Percentiles rank a stretch among this genome's conserved stretches.
Conservation (phyloP, 2,888 invertebrate genomes). For the Camponotus fellah region DNA sequence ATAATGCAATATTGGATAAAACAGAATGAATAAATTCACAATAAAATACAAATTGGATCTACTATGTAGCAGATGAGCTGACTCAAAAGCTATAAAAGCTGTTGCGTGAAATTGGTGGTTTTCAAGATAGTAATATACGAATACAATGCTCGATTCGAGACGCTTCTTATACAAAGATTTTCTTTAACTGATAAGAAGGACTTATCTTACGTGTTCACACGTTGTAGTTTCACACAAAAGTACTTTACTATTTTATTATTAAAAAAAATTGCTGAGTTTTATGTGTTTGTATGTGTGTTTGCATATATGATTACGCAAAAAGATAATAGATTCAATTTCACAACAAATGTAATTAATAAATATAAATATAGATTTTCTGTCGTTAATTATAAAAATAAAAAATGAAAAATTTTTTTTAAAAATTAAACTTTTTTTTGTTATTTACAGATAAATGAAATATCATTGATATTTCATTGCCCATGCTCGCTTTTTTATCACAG, state of each 20-base stretch:
- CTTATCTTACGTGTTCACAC: slow-evolving; percentile 8
- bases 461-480: no score
- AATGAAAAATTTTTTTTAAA: background rate
- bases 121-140: slow-evolving; percentile 40
- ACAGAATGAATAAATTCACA: background rate
- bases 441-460: slow-evolving; percentile 12
- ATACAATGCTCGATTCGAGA: slow-evolving; percentile 57
- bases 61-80: background rate
- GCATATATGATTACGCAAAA: background rate
- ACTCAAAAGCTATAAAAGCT: slow-evolving; percentile 51
- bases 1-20: background rate
- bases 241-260: background rate
- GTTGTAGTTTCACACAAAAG: background rate
- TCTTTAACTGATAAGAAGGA: slow-evolving; percentile 33
- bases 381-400: background rate
- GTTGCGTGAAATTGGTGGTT: slow-evolving; percentile 41
- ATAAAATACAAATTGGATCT: background rate
- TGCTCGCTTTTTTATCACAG: background rate
- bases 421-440: slow-evolving; percentile 37
- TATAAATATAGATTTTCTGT: background rate
- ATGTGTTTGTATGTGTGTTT: background rate
- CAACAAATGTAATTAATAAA: background rate
- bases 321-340: background rate
- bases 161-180: slow-evolving; percentile 35
- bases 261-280: background rate